Conservation (phyloP, 2,113 vertebrate species). For the Climacteris rufus region DNA sequence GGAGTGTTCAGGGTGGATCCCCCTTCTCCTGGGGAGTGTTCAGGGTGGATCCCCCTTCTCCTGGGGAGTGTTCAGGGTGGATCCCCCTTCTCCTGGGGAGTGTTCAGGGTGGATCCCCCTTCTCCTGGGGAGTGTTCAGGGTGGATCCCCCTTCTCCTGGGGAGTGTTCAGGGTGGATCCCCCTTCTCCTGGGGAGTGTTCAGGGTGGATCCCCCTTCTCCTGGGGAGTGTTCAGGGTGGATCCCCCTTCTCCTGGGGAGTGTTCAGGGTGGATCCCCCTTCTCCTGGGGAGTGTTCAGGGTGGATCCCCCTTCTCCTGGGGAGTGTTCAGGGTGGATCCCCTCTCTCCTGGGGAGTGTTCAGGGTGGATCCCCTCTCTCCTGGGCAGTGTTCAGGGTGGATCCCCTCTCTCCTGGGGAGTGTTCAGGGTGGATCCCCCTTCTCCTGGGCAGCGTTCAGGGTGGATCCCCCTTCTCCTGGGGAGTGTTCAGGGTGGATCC, state of each 20-base stretch:
- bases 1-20: fast-evolving
- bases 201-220: fast-evolving
- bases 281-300: fast-evolving
- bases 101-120: fast-evolving
- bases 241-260: background rate
- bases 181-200: background rate
- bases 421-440: fast-evolving
- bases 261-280: fast-evolving
- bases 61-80: fast-evolving
- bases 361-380: fast-evolving
- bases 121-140: fast-evolving
- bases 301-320: background rate
- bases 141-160: background rate
- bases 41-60: fast-evolving
- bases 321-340: fast-evolving
- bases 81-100: background rate
- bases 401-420: background rate
- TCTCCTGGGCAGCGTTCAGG: fast-evolving
- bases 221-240: fast-evolving
- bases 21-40: background rate
- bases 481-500: fast-evolving
- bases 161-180: fast-evolving
- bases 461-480: background rate
- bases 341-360: background rate
- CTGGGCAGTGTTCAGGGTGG: fast-evolving